phyloP scores from a whole-genome alignment of 1,140 invertebrate genomes.

The Gryon sp. region DNA sequence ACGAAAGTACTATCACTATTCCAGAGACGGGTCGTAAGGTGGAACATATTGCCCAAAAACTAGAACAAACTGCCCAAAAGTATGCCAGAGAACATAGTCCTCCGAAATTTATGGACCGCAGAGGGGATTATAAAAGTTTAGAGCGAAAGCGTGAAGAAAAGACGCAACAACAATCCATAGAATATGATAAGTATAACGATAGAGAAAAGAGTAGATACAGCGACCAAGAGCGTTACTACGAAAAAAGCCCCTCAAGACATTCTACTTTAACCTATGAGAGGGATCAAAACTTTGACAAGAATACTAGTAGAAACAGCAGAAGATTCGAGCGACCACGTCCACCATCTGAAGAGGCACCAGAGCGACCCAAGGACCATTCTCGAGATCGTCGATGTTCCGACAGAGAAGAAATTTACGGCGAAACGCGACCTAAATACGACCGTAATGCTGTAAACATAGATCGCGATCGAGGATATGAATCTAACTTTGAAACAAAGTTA shows the following conservation, averaged over 20 bases:
- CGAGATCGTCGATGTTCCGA: slow-evolving; percentile 73
- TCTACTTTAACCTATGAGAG: slow-evolving; percentile 64
- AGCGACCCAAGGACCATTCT: slow-evolving; percentile 69
- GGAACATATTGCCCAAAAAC: slow-evolving; percentile 77
- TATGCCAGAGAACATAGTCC: slow-evolving; percentile 77
- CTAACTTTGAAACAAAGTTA: slow-evolving; percentile 78
- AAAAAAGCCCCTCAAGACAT: slow-evolving; percentile 67
- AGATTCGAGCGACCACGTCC: slow-evolving; percentile 75
- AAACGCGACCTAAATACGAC: slow-evolving; percentile 59
- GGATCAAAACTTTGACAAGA: slow-evolving; percentile 72
- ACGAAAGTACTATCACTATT: slow-evolving; percentile 75
- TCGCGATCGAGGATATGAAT: slow-evolving; percentile 77
- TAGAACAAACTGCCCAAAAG: slow-evolving; percentile 78
- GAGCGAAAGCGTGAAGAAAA: slow-evolving; percentile 63
- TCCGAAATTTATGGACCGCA: slow-evolving; percentile 73
- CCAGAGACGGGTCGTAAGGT: slow-evolving; percentile 77
- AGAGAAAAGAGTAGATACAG: slow-evolving; percentile 36
- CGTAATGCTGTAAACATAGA: slow-evolving; percentile 63
- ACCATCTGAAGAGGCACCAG: slow-evolving; percentile 76
- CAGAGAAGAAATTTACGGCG: slow-evolving; percentile 77
- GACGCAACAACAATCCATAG: slow-evolving; percentile 42
- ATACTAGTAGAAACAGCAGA: slow-evolving; percentile 67
- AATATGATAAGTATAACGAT: slow-evolving; percentile 65
- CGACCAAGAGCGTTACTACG: slow-evolving; percentile 69
- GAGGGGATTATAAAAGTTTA: slow-evolving; percentile 68